Conservation (phyloP, 2,888 invertebrate genomes). For the Hyles lineata region DNA sequence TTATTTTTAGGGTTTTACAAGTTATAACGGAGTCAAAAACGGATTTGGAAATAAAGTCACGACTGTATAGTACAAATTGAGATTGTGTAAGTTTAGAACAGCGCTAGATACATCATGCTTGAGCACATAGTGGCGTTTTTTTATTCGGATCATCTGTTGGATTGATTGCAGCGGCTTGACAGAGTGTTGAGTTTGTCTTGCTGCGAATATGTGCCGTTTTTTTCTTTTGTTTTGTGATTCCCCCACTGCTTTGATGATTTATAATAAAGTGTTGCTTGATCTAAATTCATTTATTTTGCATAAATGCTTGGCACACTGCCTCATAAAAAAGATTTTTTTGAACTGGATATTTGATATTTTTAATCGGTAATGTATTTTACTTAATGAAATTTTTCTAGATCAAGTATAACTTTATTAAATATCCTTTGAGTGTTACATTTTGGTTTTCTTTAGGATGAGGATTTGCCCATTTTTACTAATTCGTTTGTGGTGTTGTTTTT, state of each 20-base stretch:
- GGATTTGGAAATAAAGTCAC: conserved; percentile 81
- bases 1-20: conserved; percentile 84
- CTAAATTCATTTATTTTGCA: not conserved
- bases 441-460: conserved; percentile 35
- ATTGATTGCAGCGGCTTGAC: conserved; percentile 17
- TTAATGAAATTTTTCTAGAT: not conserved
- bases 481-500: conserved; percentile 51
- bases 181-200: not conserved
- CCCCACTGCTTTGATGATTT: conserved; percentile 23
- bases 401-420: not conserved
- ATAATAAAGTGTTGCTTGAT: conserved; percentile 13
- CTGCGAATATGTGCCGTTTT: conserved; percentile 1
- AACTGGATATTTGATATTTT: not conserved
- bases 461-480: conserved; percentile 49
- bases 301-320: too few species aligned
- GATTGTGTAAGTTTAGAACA: conserved; percentile 70
- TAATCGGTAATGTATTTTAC: not conserved
- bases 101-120: conserved; percentile 63
- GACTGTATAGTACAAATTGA: conserved; percentile 76
- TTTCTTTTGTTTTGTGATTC: not conserved
- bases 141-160: conserved; percentile 41
- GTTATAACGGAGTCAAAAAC: conserved; percentile 83
- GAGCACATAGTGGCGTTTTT: conserved; percentile 52
- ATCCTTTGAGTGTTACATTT: conserved; percentile 17
- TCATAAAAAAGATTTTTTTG: too few species aligned